phyloP scores from a whole-genome alignment of 2,888 invertebrate genomes.

The Trichopoda pennipes region DNA sequence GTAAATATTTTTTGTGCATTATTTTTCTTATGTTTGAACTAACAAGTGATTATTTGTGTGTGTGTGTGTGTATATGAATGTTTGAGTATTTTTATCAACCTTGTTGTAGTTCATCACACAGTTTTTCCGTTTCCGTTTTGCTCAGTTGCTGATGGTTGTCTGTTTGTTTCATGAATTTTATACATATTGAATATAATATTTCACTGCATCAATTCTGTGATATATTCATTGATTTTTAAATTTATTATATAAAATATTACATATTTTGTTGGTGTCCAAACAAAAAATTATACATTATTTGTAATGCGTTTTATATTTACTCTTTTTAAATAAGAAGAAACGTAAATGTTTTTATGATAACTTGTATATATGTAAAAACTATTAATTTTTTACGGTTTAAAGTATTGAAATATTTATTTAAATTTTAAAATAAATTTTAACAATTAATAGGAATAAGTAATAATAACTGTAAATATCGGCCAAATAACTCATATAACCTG shows the following conservation, averaged over 20 bases:
- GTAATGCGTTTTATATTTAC: background rate
- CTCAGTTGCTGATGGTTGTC: conserved; percentile 3
- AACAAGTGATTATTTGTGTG: background rate
- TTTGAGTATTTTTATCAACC: conserved; percentile 23
- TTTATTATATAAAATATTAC: conserved; percentile 17
- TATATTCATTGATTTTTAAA: conserved; percentile 55
- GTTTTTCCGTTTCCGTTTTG: conserved; percentile 42
- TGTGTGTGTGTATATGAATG: conserved; percentile 6
- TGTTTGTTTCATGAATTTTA: conserved; percentile 50
- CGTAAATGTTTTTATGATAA: no score
- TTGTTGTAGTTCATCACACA: conserved; percentile 20
- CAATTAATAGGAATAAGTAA: no score
- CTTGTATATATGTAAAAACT: no score
- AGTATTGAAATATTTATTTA: no score
- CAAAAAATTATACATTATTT: conserved; percentile 27
- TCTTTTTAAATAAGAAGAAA: background rate
- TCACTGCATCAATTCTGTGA: conserved; percentile 44
- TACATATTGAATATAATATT: conserved; percentile 51
- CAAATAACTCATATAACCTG: no score
- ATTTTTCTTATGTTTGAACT: no score
- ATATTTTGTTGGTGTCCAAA: background rate
- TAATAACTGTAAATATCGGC: no score
- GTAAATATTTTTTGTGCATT: background rate
- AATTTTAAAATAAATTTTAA: no score
- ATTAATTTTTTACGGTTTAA: no score